These are phyloP conservation scores for Tetrapedia diversipes DNA, from an alignment of 2,888 invertebrate genomes.

Conservation along the genomic window DNA sequence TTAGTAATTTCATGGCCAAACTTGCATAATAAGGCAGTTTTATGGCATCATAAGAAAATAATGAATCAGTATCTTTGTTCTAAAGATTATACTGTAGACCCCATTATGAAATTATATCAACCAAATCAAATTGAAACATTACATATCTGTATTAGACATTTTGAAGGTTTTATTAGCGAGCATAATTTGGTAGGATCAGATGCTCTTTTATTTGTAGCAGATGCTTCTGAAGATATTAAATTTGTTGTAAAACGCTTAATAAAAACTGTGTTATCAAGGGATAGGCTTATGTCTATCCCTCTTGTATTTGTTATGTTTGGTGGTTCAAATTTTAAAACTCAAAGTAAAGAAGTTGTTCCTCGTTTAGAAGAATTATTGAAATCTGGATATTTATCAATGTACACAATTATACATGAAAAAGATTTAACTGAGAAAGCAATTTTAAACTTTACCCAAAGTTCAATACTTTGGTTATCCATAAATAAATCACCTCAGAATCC, in stretches of 20 bases:
- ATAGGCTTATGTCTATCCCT: slow-evolving; percentile 77
- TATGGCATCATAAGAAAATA: slow-evolving; percentile 83
- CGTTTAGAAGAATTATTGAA: slow-evolving; percentile 72
- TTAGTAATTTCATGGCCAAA: slow-evolving; percentile 85
- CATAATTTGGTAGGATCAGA: slow-evolving; percentile 74
- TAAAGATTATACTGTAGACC: slow-evolving; percentile 74
- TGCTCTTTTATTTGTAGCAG: slow-evolving; percentile 75
- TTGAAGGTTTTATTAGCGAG: slow-evolving; percentile 74
- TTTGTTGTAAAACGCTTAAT: slow-evolving; percentile 73
- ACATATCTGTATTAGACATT: slow-evolving; percentile 76
- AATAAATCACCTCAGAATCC: slow-evolving; percentile 76
- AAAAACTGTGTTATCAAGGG: slow-evolving; percentile 73
- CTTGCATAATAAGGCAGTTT: slow-evolving; percentile 82
- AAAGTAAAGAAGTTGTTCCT: slow-evolving; percentile 56
- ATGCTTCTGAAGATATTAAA: slow-evolving; percentile 70
- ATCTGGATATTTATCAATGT: slow-evolving; percentile 77
- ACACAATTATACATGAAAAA: slow-evolving; percentile 72
- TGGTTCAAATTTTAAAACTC: slow-evolving; percentile 43
- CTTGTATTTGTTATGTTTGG: slow-evolving; percentile 75
- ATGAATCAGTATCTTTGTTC: slow-evolving; percentile 83
- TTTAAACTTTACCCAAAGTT: slow-evolving; percentile 73
- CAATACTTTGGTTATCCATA: slow-evolving; percentile 76
- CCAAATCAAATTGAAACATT: slow-evolving; percentile 76
- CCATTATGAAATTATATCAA: slow-evolving; percentile 75
- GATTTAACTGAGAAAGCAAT: slow-evolving; percentile 70